Evolutionary conservation across 2,113 vertebrate genomes (phyloP).

Genomic region (Vicugna pacos): DNA sequence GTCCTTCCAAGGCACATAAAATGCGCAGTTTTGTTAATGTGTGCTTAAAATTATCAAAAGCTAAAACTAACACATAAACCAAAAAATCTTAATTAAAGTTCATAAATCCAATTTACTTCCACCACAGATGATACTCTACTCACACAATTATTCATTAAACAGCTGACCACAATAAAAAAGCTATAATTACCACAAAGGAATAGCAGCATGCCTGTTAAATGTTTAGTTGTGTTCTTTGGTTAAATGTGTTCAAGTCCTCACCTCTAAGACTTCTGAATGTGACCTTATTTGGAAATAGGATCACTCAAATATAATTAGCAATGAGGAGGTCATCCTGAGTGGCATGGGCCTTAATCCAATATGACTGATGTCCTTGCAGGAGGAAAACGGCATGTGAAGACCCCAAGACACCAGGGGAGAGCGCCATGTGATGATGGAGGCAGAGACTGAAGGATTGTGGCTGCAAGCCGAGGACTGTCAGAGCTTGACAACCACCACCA

Average conservation of each 20-base stretch:
- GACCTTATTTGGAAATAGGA: neutral
- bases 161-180: neutral
- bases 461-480: neutral
- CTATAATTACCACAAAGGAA: neutral
- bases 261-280: neutral
- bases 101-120: neutral
- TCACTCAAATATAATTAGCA: neutral
- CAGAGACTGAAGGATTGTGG: neutral
- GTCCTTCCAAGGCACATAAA: neutral
- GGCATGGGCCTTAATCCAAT: neutral
- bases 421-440: rapidly evolving
- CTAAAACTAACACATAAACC: neutral
- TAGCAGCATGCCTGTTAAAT: rapidly evolving
- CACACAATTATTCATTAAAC: neutral
- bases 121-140: neutral
- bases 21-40: neutral
- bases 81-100: neutral
- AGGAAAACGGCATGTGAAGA: neutral
- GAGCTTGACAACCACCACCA: rapidly evolving
- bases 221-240: neutral
- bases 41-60: neutral
- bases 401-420: neutral
- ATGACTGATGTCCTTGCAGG: neutral
- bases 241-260: neutral
- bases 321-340: neutral